Conservation (phyloP, 2,888 invertebrate genomes). For the Phytoseiulus persimilis region DNA sequence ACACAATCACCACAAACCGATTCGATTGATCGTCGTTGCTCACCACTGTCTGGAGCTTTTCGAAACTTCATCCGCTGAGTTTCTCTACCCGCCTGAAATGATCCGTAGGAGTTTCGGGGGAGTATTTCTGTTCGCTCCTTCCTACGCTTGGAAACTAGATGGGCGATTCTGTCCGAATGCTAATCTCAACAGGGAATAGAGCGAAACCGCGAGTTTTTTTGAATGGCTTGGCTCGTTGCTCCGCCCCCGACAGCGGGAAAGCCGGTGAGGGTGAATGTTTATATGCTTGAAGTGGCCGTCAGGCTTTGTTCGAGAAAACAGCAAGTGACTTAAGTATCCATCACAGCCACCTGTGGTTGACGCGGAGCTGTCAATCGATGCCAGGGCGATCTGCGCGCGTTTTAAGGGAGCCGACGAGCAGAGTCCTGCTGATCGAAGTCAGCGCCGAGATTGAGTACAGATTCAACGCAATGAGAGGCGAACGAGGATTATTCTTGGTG, state of each 20-base stretch:
- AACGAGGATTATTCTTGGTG: not conserved
- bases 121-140: not conserved
- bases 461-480: not conserved
- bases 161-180: not conserved
- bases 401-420: not conserved
- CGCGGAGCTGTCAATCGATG: not conserved
- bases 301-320: not conserved
- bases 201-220: not conserved
- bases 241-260: not conserved
- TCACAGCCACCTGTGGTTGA: not conserved
- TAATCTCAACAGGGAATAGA: not conserved
- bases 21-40: not conserved
- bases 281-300: not conserved
- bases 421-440: not conserved
- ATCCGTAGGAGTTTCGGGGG: not conserved
- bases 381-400: not conserved
- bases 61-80: not conserved
- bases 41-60: not conserved
- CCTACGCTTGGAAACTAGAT: not conserved
- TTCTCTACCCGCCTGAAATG: not conserved
- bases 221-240: not conserved
- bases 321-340: not conserved
- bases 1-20: not conserved
- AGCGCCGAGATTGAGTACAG: not conserved
- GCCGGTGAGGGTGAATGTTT: not conserved